These are phyloP conservation scores for Stramonita haemastoma DNA, from an alignment of 2,888 invertebrate genomes.

Conservation along the genomic window DNA sequence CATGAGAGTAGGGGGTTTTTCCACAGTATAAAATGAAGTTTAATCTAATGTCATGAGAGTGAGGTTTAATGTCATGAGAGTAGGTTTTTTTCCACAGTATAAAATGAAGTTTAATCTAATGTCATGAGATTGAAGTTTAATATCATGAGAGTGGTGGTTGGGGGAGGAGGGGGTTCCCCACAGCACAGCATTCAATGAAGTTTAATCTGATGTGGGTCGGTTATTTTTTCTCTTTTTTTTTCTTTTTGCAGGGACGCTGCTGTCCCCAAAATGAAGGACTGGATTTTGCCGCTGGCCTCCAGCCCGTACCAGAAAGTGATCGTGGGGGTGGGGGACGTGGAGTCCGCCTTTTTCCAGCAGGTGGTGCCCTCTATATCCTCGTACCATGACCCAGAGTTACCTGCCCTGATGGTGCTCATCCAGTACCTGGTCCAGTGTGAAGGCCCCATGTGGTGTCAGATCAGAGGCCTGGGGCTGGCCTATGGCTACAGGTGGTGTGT, in stretches of 20 bases:
- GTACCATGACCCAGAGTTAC: constrained; percentile 83
- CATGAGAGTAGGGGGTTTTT: too few species aligned
- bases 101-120: too few species aligned
- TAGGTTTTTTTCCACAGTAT: too few species aligned
- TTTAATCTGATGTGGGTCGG: too few species aligned
- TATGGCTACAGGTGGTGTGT: constrained; percentile 83
- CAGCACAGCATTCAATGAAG: too few species aligned
- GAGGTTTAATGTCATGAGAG: too few species aligned
- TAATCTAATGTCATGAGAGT: too few species aligned
- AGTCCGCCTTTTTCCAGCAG: constrained; percentile 87
- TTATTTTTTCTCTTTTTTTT: neutral
- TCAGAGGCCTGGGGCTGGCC: constrained; percentile 90
- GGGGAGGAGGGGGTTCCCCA: too few species aligned
- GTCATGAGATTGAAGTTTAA: too few species aligned
- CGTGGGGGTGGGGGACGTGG: constrained; percentile 88
- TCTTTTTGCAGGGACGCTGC: neutral
- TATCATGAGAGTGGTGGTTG: too few species aligned
- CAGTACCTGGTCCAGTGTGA: constrained; percentile 92
- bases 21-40: too few species aligned
- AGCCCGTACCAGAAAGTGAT: constrained; percentile 80
- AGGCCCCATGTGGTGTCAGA: constrained; percentile 93
- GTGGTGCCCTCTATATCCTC: constrained; percentile 84
- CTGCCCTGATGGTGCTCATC: constrained; percentile 87
- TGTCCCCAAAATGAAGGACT: constrained; percentile 14
- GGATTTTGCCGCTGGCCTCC: constrained; percentile 48